Conservation (phyloP, 2,888 invertebrate species). For the Leptopilina myrica region DNA sequence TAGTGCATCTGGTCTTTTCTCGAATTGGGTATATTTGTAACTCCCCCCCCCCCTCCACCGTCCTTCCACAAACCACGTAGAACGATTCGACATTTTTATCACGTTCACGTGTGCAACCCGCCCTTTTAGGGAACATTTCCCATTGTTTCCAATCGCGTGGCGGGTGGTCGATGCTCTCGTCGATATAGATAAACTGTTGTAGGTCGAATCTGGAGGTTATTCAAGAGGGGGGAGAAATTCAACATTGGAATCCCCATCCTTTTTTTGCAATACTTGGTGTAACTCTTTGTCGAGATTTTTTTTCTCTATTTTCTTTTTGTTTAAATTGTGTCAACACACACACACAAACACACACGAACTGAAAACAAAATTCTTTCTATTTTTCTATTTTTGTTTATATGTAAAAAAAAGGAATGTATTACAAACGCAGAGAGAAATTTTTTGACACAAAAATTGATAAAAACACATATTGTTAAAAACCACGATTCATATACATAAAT, state of each 20-base stretch:
- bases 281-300: background rate
- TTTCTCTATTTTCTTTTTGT: background rate
- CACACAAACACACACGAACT: too few species aligned
- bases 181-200: slow-evolving; percentile 41
- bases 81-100: slow-evolving; percentile 59
- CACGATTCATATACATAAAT: background rate
- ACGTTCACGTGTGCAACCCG: slow-evolving; percentile 52
- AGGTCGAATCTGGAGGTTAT: slow-evolving; percentile 46
- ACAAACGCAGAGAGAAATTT: too few species aligned
- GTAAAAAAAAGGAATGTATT: too few species aligned
- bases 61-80: slow-evolving; percentile 39
- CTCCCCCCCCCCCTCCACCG: background rate
- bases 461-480: background rate
- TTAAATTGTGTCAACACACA: too few species aligned
- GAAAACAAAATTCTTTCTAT: too few species aligned
- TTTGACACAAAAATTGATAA: too few species aligned
- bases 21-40: background rate
- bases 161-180: slow-evolving; percentile 51
- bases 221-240: slow-evolving; percentile 48
- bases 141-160: slow-evolving; percentile 62
- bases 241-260: slow-evolving; percentile 48
- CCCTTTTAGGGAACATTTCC: slow-evolving; percentile 52
- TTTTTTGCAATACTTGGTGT: slow-evolving; percentile 39
- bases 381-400: too few species aligned
- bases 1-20: slow-evolving; percentile 7